These are phyloP conservation scores for Nerophis lumbriciformis DNA, from an alignment of 2,113 vertebrate genomes.

Conservation along the genomic window DNA sequence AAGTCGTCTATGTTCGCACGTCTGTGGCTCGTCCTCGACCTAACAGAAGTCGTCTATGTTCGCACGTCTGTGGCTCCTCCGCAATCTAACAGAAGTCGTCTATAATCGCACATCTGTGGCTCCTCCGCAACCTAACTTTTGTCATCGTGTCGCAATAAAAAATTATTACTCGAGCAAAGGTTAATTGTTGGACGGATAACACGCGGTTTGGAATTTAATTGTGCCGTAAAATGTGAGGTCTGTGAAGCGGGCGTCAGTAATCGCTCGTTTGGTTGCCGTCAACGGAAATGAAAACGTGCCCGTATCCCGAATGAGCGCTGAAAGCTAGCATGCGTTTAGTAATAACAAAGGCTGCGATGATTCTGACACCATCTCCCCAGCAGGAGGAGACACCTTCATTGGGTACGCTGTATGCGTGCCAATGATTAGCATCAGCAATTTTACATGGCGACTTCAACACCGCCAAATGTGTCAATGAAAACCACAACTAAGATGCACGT, in stretches of 20 bases:
- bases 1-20: too few relatives aligned
- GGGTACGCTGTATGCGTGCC: too few relatives aligned
- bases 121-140: conserved; percentile 67
- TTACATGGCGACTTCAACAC: too few relatives aligned
- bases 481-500: too few relatives aligned
- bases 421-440: too few relatives aligned
- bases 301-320: conserved; percentile 39
- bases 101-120: conserved; percentile 25
- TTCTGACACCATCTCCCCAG: neutral
- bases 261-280: conserved; percentile 55
- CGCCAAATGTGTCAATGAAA: too few relatives aligned
- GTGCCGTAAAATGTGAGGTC: conserved; percentile 65
- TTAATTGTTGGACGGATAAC: conserved; percentile 72
- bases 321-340: conserved; percentile 32
- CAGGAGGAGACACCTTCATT: too few relatives aligned
- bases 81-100: too few relatives aligned
- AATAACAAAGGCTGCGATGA: conserved; percentile 4
- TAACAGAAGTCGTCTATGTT: too few relatives aligned
- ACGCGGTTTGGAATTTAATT: conserved; percentile 68
- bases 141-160: conserved; percentile 64
- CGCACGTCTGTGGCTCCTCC: too few relatives aligned
- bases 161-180: conserved; percentile 77
- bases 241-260: conserved; percentile 53
- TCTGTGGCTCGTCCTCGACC: too few relatives aligned
- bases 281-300: conserved; percentile 48